Conservation (phyloP, 2,797 vertebrate species). For the Schizopygopsis malacanthus region DNA sequence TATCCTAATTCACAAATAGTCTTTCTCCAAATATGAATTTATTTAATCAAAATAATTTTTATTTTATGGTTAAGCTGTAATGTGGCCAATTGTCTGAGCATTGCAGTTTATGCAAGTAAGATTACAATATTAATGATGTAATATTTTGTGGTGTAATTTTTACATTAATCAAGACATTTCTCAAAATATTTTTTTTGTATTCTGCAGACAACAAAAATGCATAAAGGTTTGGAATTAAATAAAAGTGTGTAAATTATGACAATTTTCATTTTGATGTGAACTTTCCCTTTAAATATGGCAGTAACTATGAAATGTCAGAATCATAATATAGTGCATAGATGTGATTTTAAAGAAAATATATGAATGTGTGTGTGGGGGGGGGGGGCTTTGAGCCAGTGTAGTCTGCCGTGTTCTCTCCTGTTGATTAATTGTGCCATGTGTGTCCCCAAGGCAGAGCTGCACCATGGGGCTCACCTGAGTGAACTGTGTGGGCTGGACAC, state of each 20-base stretch:
- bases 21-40: not conserved
- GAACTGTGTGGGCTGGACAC: conserved; percentile 60
- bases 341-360: not conserved
- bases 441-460: conserved; percentile 67
- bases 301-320: not conserved
- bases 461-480: conserved; percentile 65
- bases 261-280: not conserved
- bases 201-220: not conserved
- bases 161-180: not conserved
- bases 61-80: not conserved
- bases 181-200: not conserved
- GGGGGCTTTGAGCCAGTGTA: conserved; percentile 21
- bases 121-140: not conserved
- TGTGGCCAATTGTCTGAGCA: not conserved
- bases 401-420: conserved; percentile 70
- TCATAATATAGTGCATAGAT: not conserved
- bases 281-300: not conserved
- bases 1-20: not conserved
- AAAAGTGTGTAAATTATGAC: not conserved
- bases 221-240: not conserved
- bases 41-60: not conserved
- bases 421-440: conserved; percentile 73
- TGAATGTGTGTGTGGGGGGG: not conserved
- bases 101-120: not conserved
- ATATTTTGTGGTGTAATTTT: not conserved